A percentile compares a stretch with the other conserved stretches of the same genome.
Conservation (phyloP, 1,140 invertebrate genomes). For the Sesamia nonagrioides region DNA sequence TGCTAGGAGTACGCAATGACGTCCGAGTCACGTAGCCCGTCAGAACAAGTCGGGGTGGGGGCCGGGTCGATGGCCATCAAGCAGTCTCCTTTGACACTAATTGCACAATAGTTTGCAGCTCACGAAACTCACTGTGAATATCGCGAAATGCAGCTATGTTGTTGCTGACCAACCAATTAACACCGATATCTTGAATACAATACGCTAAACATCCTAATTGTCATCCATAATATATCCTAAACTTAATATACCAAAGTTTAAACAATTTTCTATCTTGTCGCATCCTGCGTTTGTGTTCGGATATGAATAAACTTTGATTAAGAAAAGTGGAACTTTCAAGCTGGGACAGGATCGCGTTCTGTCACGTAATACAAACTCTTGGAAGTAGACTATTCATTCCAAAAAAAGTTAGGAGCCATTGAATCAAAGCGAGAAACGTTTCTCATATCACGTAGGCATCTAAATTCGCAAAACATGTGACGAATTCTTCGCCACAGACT, state of each 20-base stretch:
- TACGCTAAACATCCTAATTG: constrained; percentile 31
- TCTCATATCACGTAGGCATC: constrained; percentile 47
- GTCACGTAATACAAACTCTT: constrained; percentile 27
- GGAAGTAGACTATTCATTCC: constrained; percentile 14
- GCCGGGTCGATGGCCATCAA: constrained; percentile 66
- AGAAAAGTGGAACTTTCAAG: constrained; percentile 8
- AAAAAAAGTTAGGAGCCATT: not conserved
- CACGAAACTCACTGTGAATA: constrained; percentile 64
- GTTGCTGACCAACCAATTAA: constrained; percentile 47
- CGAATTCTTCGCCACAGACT: constrained; percentile 21
- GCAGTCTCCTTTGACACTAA: constrained; percentile 69
- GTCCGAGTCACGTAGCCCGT: constrained; percentile 71
- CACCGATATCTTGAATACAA: constrained; percentile 28
- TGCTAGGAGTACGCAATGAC: constrained; percentile 63
- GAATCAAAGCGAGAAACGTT: constrained; percentile 46
- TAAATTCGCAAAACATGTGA: constrained; percentile 38
- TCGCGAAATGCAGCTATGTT: constrained; percentile 56
- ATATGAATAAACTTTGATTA: constrained; percentile 10
- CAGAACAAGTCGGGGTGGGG: constrained; percentile 66
- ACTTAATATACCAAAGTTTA: not conserved
- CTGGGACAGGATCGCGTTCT: constrained; percentile 8
- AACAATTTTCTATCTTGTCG: constrained; percentile 6
- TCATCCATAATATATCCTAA: constrained; percentile 14
- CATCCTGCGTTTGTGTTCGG: not conserved
- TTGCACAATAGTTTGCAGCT: constrained; percentile 75